Base-by-base conservation (phyloP, 2,888 invertebrate genomes). In the Meliscaeva auricollis region DNA sequence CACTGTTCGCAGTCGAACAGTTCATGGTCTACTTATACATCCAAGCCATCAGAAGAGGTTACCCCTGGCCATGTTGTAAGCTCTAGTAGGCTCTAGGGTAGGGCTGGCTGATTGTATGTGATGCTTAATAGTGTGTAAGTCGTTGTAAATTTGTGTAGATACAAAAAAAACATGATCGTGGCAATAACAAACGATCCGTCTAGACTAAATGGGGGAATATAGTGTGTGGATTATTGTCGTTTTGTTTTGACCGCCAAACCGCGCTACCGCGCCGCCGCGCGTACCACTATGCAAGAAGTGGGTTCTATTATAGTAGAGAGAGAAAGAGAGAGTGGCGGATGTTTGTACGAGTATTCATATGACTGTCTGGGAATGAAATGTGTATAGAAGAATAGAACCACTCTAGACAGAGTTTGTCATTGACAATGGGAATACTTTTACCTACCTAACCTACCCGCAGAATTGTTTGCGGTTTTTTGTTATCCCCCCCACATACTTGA, bases 1-100 rank as follows among this genome's bases (percentile, higher is more conserved):
- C 48, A 20, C 17, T 35, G 50, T 15, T 22, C 48, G 35, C 50
- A 72, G 76, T 48, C 44, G 72, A 56, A 82, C 69, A 77, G 85
- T 85, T 85, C 85, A 85, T 85, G 85, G 85, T 85, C 85, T 81
- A 85, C 85, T 54, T 85, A 85, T 85, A 85, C 85, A 81, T 1
- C 4, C 62, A 73, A 17, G 56, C 22, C 68, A 26, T 46, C 30
- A 38, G 30, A 52, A 52, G 32, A 41, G 68, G 9, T 11, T 30
- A 35, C 68, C 76, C 56, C 68, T 54, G 11, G 38, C 13, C 58
- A 3, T 20, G 11, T 2, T 38, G 48, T 50, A 68, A 20, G 48
- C 7, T 22, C 13, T 58, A 58, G 13, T 13, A 17, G 20, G 20
- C 8, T 44, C 56, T 54, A 50, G 52, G 41, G 44, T 44, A 52